Conservation (phyloP, 1,140 invertebrate genomes). For the Coelopa frigida region DNA sequence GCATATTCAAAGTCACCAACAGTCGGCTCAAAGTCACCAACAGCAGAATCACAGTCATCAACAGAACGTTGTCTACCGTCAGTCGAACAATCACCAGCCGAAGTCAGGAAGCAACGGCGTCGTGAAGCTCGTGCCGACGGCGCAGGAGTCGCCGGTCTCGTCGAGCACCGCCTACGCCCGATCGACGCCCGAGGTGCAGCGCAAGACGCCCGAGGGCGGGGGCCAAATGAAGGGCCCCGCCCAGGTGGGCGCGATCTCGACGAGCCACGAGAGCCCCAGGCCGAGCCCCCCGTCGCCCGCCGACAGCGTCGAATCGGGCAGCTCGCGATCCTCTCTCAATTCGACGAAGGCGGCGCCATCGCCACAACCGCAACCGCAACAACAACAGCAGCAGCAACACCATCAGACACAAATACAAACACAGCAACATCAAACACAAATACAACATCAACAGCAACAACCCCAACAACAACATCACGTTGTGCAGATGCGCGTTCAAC, state of each 20-base stretch:
- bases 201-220: neutral
- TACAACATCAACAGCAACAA: slow-evolving; percentile 68
- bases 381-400: slow-evolving; percentile 53
- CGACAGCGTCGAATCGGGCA: slow-evolving; percentile 28
- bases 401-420: slow-evolving; percentile 8
- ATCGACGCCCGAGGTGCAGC: slow-evolving; percentile 22
- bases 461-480: slow-evolving; percentile 64
- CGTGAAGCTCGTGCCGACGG: slow-evolving; percentile 25
- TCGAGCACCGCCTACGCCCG: slow-evolving; percentile 25
- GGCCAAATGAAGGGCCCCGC: slow-evolving; percentile 27
- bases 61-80: neutral
- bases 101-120: slow-evolving; percentile 20
- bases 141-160: slow-evolving; percentile 41
- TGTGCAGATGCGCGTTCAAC: too few species aligned
- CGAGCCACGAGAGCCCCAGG: slow-evolving; percentile 39
- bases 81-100: too few species aligned
- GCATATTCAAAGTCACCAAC: slow-evolving; percentile 8
- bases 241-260: slow-evolving; percentile 42
- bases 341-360: slow-evolving; percentile 14
- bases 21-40: slow-evolving; percentile 9
- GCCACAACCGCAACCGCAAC: slow-evolving; percentile 17
- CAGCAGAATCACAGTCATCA: slow-evolving; percentile 6
- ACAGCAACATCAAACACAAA: slow-evolving; percentile 54
- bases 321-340: slow-evolving; percentile 13
- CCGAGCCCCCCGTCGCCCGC: slow-evolving; percentile 34